Percentiles rank a stretch among this genome's conserved stretches.
Conservation (phyloP, 2,888 invertebrate species). For the Amblyteles armatorius region DNA sequence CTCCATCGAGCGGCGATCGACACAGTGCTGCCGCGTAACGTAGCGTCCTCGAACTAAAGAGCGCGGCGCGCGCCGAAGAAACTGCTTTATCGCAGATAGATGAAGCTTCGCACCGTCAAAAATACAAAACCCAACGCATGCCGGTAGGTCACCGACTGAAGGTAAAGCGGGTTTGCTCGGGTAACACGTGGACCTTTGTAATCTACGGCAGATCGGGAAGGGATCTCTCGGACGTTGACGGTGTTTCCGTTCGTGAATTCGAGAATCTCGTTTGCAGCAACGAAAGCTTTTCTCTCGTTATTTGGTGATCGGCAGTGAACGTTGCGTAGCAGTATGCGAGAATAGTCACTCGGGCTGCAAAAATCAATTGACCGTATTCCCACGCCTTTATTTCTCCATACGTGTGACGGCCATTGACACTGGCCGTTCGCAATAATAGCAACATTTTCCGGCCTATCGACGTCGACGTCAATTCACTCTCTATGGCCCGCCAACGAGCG, state of each 20-base stretch:
- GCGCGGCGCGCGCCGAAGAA: not conserved
- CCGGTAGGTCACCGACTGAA: not conserved
- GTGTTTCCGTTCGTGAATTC: not conserved
- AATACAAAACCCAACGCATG: not conserved
- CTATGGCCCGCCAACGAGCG: constrained; percentile 8
- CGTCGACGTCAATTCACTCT: constrained; percentile 36
- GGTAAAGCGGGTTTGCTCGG: not conserved
- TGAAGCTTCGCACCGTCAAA: not conserved
- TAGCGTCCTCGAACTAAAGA: constrained; percentile 11
- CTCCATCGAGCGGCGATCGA: not conserved
- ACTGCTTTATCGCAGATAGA: not conserved
- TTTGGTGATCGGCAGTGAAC: constrained; percentile 8
- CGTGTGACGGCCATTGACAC: constrained; percentile 12
- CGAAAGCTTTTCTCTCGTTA: not conserved
- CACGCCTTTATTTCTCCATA: constrained; percentile 8
- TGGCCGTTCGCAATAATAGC: constrained; percentile 27
- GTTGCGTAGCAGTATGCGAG: not conserved
- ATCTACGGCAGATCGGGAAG: not conserved
- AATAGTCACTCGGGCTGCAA: not conserved
- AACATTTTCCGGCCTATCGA: constrained; percentile 48
- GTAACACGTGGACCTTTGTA: not conserved
- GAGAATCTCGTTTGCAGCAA: not conserved
- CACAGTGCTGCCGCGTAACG: constrained; percentile 12
- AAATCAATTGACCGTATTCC: constrained; percentile 24
- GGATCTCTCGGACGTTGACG: not conserved